Conservation (phyloP, 1,140 invertebrate species). For the Macrotrachela quadricornifera region DNA sequence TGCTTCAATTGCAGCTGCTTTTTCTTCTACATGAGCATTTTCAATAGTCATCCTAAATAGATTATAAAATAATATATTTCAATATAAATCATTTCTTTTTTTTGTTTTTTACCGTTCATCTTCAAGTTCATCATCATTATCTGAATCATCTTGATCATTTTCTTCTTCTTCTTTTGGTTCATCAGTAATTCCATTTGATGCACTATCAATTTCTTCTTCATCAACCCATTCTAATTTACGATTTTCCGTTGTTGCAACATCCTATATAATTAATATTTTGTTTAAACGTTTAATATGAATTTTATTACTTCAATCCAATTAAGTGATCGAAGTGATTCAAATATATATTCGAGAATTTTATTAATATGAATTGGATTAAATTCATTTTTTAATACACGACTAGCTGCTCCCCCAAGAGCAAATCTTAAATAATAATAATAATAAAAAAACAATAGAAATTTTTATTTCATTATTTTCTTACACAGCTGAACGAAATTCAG, state of each 20-base stretch:
- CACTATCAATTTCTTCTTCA: conserved; percentile 33
- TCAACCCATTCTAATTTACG: conserved; percentile 28
- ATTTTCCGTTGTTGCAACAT: conserved; percentile 11
- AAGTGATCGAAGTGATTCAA: conserved; percentile 39
- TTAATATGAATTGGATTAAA: conserved; percentile 39
- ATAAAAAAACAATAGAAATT: not conserved
- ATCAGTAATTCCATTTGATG: conserved; percentile 14
- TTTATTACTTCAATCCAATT: conserved; percentile 6
- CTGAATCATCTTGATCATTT: conserved; percentile 35
- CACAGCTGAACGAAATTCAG: conserved; percentile 46
- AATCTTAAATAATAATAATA: not conserved
- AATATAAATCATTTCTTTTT: conserved; percentile 21
- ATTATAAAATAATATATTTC: not conserved
- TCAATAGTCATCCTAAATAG: conserved; percentile 40
- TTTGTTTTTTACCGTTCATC: conserved; percentile 15
- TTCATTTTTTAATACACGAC: conserved; percentile 44
- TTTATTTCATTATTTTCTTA: conserved; percentile 13
- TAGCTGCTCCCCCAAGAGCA: conserved; percentile 28
- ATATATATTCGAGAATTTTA: conserved; percentile 42
- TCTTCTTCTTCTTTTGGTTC: conserved; percentile 29
- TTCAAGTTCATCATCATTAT: conserved; percentile 35
- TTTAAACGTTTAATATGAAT: too few relatives aligned
- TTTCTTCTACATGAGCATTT: conserved; percentile 53
- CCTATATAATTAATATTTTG: conserved; percentile 9
- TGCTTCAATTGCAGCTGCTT: conserved; percentile 50